Evolutionary conservation across 2,797 vertebrate species (phyloP), one percentile per base, ranked within the genome.

Genomic region (Argyrosomus regius): DNA sequence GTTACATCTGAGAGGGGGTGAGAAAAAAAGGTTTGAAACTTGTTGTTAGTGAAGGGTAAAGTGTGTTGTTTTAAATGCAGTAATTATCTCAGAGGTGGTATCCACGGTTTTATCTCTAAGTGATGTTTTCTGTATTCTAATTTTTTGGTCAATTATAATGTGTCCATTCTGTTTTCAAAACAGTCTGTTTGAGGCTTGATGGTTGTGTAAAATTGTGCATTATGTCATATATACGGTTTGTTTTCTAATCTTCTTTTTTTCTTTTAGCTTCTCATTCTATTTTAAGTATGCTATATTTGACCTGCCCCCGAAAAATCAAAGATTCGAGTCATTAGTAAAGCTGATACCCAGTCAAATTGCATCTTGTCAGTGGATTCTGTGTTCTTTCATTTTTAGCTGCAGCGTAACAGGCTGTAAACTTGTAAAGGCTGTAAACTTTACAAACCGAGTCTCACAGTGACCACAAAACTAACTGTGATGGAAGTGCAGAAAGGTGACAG

Each of bases 11-110:
- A 77, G 59, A 56, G 50, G 48, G 10, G 6, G 9, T 31, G 20
- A 11, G 18, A n/a, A 50, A 48, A 52, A 24, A 75, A 52, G 54
- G 45, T 69, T 48, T 31, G 20, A 2, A 67, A 78, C 16, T 63
- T 60, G 61, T 53, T 58, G 56, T 59, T 39, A 69, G 45, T 57
- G 60, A 61, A 71, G 60, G 64, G 78, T 59, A 60, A 67, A 71
- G n/a, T 18, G 2, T 39, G 22, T 61, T 65, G 20, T 75, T 84
- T 52, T 45, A 73, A 71, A 71, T 14, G 3, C 26, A 66, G n/a
- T 2, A 12, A 72, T 76, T 70, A 67, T 70, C 31, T 65, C 39
- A 52, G 43, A 72, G 46, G 52, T 11, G 0, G 12, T 12, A 9
- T 59, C 50, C 20, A 53, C 22, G 22, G 7, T 39, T 78, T 39